phyloP scores from a whole-genome alignment of 1,140 invertebrate species.

The Dreissena polymorpha region DNA sequence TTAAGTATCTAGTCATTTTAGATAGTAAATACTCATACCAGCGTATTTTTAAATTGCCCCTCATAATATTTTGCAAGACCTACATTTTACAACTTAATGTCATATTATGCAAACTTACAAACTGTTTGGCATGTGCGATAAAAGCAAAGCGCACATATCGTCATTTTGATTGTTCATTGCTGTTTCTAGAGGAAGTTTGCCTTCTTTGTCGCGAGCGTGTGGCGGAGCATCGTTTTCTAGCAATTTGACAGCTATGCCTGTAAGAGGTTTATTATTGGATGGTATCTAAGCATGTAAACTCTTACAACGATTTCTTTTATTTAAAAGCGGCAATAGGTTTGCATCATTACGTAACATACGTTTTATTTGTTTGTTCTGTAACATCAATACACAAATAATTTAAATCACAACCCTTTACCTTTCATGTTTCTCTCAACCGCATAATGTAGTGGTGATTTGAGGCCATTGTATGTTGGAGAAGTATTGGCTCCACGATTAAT shows the following conservation, averaged over 20 bases:
- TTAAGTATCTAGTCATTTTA: no score
- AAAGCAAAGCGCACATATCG: slow-evolving; percentile 66
- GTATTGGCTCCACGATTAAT: slow-evolving; percentile 71
- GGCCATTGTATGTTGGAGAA: slow-evolving; percentile 58
- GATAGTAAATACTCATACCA: no score
- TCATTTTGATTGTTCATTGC: slow-evolving; percentile 67
- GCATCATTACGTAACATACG: not conserved
- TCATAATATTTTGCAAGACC: no score
- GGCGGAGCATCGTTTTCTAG: slow-evolving; percentile 71
- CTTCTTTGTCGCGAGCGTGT: slow-evolving; percentile 62
- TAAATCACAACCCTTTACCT: slow-evolving; percentile 21
- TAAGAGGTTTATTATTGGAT: not conserved
- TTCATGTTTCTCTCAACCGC: slow-evolving; percentile 68
- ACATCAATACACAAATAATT: not conserved
- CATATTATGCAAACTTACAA: slow-evolving; percentile 57
- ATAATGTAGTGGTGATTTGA: slow-evolving; percentile 71
- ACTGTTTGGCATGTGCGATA: slow-evolving; percentile 69
- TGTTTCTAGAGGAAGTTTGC: slow-evolving; percentile 63
- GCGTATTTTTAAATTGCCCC: no score
- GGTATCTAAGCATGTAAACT: not conserved
- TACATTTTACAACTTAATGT: not conserved
- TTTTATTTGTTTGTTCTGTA: not conserved
- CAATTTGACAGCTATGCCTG: slow-evolving; percentile 67
- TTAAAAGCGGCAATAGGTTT: not conserved
- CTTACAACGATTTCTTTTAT: not conserved